These are phyloP conservation scores for Aleadryas rufinucha DNA, from an alignment of 2,113 vertebrate genomes.

Conservation along the genomic window DNA sequence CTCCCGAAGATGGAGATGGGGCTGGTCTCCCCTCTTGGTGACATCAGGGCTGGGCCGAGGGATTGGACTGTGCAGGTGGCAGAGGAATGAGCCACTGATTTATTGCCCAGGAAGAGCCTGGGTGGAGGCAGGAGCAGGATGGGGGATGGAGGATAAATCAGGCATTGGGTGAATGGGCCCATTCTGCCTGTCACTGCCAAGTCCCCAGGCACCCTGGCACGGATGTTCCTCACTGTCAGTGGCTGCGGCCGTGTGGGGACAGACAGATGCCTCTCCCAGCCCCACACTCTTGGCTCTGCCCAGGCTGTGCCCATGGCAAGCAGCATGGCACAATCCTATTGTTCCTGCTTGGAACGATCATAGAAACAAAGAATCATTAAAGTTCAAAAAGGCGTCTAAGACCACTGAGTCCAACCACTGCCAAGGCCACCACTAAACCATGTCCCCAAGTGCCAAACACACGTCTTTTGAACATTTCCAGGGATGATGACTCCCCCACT, in stretches of 20 bases:
- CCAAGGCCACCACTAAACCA: background rate
- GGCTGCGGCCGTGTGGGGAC: accelerated
- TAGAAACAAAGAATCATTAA: background rate
- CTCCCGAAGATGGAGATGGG: background rate
- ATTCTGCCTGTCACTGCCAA: background rate
- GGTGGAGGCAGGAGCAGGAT: background rate
- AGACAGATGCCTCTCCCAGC: background rate
- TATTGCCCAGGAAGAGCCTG: background rate
- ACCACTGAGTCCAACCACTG: background rate
- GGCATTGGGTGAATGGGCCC: background rate
- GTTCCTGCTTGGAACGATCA: background rate
- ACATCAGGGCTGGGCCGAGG: background rate
- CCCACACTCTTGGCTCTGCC: background rate
- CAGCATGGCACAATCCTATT: accelerated
- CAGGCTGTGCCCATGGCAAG: background rate
- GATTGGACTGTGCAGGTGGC: slow-evolving; percentile 29
- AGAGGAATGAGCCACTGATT: slow-evolving; percentile 28
- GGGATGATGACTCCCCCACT: background rate
- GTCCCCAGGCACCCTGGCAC: background rate
- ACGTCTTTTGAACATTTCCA: background rate
- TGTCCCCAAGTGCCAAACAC: background rate
- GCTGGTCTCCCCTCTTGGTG: background rate
- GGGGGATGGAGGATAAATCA: background rate
- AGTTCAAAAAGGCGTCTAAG: background rate
- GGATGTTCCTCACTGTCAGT: background rate